These are phyloP conservation scores for Fragum whitleyi DNA, from an alignment of 2,888 invertebrate genomes.

Conservation along the genomic window DNA sequence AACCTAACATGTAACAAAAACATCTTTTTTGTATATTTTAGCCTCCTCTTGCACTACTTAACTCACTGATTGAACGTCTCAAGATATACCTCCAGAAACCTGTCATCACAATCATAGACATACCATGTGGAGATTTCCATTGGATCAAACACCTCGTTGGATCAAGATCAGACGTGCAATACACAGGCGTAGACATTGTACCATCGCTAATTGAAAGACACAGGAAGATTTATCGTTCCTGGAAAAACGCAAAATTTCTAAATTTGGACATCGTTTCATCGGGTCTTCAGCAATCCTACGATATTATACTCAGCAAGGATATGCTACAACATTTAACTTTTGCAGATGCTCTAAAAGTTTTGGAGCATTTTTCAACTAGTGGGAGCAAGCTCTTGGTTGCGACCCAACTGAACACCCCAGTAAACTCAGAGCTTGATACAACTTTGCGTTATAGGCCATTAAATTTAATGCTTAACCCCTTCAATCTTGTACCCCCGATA, in stretches of 20 bases:
- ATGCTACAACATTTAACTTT: neutral
- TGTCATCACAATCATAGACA: neutral
- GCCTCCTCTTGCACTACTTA: slow-evolving; percentile 5
- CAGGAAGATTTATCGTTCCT: neutral
- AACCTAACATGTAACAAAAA: too few relatives aligned
- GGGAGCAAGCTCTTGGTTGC: slow-evolving; percentile 1
- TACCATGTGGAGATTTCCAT: slow-evolving; percentile 3
- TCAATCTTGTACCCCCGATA: neutral
- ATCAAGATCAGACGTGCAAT: neutral
- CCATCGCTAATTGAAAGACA: neutral
- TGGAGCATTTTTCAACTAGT: neutral
- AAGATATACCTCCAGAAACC: slow-evolving; percentile 2
- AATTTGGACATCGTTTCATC: neutral
- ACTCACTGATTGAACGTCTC: slow-evolving; percentile 8
- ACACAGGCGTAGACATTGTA: slow-evolving; percentile 1
- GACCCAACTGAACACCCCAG: neutral
- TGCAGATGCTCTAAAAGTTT: neutral
- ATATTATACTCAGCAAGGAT: neutral
- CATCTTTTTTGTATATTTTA: too few relatives aligned
- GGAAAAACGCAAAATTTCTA: neutral
- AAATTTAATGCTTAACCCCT: neutral
- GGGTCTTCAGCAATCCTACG: neutral
- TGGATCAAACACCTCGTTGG: slow-evolving; percentile 4
- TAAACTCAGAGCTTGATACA: neutral
- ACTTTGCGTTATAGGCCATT: neutral